These are phyloP conservation scores for Wiebesia pumilae DNA, from an alignment of 1,140 invertebrate species.

Conservation along the genomic window DNA sequence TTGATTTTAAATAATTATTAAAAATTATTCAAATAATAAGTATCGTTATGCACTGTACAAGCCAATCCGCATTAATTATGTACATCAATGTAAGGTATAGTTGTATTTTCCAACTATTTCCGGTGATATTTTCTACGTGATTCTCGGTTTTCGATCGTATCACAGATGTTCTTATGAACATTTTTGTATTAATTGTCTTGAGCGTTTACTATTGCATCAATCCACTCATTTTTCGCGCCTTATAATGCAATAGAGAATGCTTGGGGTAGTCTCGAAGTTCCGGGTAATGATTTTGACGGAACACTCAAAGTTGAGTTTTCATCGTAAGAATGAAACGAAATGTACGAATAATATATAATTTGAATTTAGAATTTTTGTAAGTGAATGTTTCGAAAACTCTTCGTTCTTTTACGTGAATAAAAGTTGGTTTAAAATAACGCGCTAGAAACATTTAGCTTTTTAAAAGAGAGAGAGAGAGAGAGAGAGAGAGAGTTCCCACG, in stretches of 20 bases:
- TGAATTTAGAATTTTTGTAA: too few species aligned
- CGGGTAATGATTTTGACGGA: neutral
- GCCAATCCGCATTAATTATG: neutral
- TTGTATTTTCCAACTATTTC: neutral
- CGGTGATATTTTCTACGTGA: neutral
- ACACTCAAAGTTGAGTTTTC: neutral
- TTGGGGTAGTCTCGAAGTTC: neutral
- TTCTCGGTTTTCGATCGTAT: neutral
- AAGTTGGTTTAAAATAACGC: too few species aligned
- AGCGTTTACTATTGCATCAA: neutral
- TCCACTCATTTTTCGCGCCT: neutral
- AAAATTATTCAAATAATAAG: neutral
- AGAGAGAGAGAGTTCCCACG: too few species aligned
- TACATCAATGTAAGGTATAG: neutral
- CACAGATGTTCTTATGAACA: neutral
- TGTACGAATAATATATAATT: neutral
- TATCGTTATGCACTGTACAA: neutral
- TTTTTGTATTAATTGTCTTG: neutral
- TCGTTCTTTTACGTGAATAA: too few species aligned
- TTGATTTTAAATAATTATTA: neutral
- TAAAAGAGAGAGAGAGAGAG: too few species aligned
- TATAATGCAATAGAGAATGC: neutral
- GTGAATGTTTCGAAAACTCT: too few species aligned
- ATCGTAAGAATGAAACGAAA: neutral
- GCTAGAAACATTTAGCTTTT: too few species aligned